Conservation (phyloP, 2,888 invertebrate species). For the Callosobruchus maculatus region DNA sequence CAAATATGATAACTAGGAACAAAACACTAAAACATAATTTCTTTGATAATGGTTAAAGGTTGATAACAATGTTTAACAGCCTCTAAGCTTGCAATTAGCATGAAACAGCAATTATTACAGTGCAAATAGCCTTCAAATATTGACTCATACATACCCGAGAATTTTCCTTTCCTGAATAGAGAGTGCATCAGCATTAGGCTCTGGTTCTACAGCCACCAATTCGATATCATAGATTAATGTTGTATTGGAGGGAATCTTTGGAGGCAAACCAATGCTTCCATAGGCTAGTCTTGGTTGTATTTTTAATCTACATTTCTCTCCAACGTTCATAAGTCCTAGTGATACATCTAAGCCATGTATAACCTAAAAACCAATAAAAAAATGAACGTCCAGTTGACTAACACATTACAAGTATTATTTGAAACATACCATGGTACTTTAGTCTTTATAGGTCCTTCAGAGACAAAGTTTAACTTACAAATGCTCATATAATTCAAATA, state of each 20-base stretch:
- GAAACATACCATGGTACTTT: too few species aligned
- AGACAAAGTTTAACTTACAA: too few species aligned
- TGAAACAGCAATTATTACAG: neutral
- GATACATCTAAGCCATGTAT: constrained; percentile 83
- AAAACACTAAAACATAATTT: neutral
- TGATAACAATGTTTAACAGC: neutral
- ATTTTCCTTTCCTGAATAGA: constrained; percentile 64
- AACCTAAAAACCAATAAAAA: constrained; percentile 44
- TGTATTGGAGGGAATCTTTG: constrained; percentile 64
- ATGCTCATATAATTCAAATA: too few species aligned
- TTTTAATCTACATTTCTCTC: constrained; percentile 71
- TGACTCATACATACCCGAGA: constrained; percentile 61
- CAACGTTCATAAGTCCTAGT: constrained; percentile 79
- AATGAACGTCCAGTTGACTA: too few species aligned
- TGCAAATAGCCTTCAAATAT: neutral
- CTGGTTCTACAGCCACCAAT: constrained; percentile 63
- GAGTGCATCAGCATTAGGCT: constrained; percentile 66
- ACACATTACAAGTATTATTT: too few species aligned
- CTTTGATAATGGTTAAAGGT: neutral
- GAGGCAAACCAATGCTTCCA: constrained; percentile 68
- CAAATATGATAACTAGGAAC: neutral
- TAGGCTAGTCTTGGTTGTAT: constrained; percentile 80
- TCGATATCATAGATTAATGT: constrained; percentile 69
- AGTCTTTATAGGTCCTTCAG: too few species aligned
- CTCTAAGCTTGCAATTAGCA: neutral